Conservation (phyloP, 2,797 vertebrate species). For the Channa striata region DNA sequence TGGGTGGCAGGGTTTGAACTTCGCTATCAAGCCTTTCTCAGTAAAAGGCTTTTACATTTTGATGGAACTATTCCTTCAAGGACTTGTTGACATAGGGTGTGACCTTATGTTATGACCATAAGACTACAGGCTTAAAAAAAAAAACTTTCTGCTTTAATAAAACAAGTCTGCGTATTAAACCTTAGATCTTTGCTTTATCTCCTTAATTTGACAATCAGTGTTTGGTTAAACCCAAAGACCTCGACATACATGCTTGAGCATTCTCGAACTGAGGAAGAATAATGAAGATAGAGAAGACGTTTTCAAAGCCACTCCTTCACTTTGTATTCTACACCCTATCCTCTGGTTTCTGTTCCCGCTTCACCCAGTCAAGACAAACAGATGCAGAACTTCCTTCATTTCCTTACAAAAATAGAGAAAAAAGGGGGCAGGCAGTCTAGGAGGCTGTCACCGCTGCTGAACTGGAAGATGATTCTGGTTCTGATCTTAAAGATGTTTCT, state of each 20-base stretch:
- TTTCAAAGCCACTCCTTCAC: constrained; percentile 49
- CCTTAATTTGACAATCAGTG: too few species aligned
- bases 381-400: constrained; percentile 68
- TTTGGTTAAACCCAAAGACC: neutral
- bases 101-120: too few species aligned
- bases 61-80: too few species aligned
- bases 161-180: too few species aligned
- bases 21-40: neutral
- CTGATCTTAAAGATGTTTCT: constrained; percentile 26
- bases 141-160: too few species aligned
- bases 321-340: constrained; percentile 64
- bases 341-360: constrained; percentile 67
- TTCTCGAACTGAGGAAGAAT: constrained; percentile 47
- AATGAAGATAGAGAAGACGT: constrained; percentile 39
- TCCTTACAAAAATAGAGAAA: constrained; percentile 60
- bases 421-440: constrained; percentile 35
- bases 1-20: neutral
- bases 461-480: constrained; percentile 18
- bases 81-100: too few species aligned
- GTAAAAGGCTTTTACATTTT: too few species aligned
- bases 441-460: constrained; percentile 29
- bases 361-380: constrained; percentile 59
- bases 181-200: too few species aligned
- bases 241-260: neutral
- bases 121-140: too few species aligned